Percentiles rank a stretch among this genome's conserved stretches.
Conservation (phyloP, 2,888 invertebrate species). For the Amblyjoppa fuscipennis region DNA sequence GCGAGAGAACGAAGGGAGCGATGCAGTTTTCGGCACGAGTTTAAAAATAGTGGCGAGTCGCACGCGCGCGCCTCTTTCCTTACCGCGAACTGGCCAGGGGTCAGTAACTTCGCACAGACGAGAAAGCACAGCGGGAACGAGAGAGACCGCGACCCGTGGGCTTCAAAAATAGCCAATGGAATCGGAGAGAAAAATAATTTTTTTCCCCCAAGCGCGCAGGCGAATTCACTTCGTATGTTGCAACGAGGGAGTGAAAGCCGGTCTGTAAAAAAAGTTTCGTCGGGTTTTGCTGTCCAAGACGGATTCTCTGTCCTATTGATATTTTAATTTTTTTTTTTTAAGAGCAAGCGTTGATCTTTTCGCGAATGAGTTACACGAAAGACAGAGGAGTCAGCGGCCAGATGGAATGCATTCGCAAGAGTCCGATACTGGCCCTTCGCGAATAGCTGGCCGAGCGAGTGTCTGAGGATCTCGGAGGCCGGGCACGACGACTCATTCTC, state of each 20-base stretch:
- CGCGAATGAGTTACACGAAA: neutral
- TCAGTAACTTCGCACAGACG: conserved; percentile 81
- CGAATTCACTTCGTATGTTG: neutral
- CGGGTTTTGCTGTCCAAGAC: neutral
- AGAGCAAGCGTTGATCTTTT: neutral
- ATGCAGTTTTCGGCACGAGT: conserved; percentile 81
- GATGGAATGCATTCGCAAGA: conserved; percentile 44
- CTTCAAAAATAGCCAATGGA: conserved; percentile 71
- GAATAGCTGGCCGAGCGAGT: conserved; percentile 56
- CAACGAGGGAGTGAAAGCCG: neutral
- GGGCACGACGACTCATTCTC: conserved; percentile 70
- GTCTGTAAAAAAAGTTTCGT: neutral
- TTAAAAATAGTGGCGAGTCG: conserved; percentile 83
- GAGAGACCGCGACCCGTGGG: conserved; percentile 33
- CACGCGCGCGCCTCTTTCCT: conserved; percentile 62
- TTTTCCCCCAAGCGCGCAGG: conserved; percentile 44
- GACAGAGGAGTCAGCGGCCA: neutral
- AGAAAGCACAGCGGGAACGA: conserved; percentile 74
- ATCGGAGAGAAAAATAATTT: conserved; percentile 64
- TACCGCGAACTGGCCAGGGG: conserved; percentile 83
- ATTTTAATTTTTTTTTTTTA: neutral
- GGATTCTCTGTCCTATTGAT: neutral
- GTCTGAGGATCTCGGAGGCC: conserved; percentile 58
- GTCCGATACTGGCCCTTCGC: conserved; percentile 55
- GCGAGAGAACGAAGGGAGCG: conserved; percentile 68